Evolutionary conservation across 2,113 vertebrate genomes (phyloP), one percentile per base, ranked within the genome.

Genomic region (Archilochus colubris): DNA sequence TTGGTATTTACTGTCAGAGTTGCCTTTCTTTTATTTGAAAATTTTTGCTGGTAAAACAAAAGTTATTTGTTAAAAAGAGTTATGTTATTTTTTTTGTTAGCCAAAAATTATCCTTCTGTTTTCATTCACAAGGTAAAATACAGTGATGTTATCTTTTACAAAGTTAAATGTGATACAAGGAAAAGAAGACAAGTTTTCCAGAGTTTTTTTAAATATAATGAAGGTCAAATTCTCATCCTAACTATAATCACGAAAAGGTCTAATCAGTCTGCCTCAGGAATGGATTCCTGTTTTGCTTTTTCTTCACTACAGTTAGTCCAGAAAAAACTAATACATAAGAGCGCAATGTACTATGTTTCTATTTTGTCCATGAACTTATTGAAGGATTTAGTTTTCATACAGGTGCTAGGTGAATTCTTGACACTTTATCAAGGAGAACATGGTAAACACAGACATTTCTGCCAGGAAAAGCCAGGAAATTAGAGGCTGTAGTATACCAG

Each of bases 391-490:
- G 3, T 78, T 83, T 83, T 58, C 36, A 6, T 10, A n/a, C 36
- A 7, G 5, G 2, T 82, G 8, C 14, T 59, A 5, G 5, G 14
- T 59, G 2, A 2, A 3, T 64, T 79, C 2, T 1, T 67, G 40
- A 24, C 30, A 75, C 59, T 75, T 73, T 64, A 15, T 10, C 12
- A 21, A 75, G 27, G 23, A 30, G n/a, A 73, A 62, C 9, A 14
- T 25, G 48, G 36, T 84, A 23, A 94, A 59, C 8, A 14, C 8
- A 21, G 61, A 30, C 51, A 40, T 10, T 58, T 13, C 51, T 82
- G 51, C 61, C 36, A 38, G 24, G 53, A 92, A 67, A 78, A 85
- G 2, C 25, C 40, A 67, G 14, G 9, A 57, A 33, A 54, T 18
- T 50, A 2, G 0, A 54, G n/a, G 7, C 5, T 72, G 12, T 53